Conservation (phyloP, 2,113 vertebrate species). For the Lota lota region DNA sequence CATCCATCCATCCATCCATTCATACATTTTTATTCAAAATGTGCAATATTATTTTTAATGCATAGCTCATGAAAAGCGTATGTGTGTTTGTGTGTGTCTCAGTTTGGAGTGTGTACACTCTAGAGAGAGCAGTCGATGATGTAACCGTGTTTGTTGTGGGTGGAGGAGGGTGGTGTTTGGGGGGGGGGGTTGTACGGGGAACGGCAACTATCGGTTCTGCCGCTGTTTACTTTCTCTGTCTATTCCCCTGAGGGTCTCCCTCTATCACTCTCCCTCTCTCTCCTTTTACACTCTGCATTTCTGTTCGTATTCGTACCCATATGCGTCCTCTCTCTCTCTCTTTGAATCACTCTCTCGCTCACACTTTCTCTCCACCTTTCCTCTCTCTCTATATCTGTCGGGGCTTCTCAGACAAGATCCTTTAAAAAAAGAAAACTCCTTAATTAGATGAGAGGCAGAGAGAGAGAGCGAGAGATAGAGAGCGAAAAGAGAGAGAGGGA, state of each 20-base stretch:
- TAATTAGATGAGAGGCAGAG: too few species aligned
- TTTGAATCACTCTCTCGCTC: background rate
- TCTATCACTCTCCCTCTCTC: conserved; percentile 15
- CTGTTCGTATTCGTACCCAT: background rate
- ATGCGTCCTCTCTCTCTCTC: background rate
- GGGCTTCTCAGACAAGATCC: background rate
- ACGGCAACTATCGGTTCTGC: conserved; percentile 25
- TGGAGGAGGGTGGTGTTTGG: conserved; percentile 19
- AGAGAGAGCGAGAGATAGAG: too few species aligned
- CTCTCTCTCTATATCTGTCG: background rate
- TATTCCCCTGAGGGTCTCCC: conserved; percentile 21
- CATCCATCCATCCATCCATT: too few species aligned
- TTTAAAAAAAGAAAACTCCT: background rate
- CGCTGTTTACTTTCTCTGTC: conserved; percentile 39
- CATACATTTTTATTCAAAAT: too few species aligned
- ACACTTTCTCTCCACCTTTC: background rate
- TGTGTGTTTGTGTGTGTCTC: background rate
- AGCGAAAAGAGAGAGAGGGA: too few species aligned
- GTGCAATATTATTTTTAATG: background rate
- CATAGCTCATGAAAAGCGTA: background rate
- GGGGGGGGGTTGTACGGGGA: conserved; percentile 47
- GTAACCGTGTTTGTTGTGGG: conserved; percentile 57
- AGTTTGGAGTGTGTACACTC: conserved; percentile 6
- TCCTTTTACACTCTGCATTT: conserved; percentile 37
- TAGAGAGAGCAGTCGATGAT: conserved; percentile 22